Evolutionary conservation across 2,797 vertebrate species (phyloP).

Genomic region (Carapus acus): DNA sequence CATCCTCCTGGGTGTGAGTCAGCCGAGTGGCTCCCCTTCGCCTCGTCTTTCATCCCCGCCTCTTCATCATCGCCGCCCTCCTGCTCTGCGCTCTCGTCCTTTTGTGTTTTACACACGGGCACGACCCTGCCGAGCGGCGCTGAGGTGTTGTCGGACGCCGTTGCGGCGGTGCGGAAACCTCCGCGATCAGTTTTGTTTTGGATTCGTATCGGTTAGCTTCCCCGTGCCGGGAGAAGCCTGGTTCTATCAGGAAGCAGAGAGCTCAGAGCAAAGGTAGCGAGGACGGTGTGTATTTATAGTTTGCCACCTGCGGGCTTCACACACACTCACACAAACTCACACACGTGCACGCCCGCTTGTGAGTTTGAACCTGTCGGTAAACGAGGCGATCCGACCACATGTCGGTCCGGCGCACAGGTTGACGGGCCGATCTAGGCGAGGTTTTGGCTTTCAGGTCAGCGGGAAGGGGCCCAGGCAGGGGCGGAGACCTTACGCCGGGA

Average conservation of each 20-base stretch:
- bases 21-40: slow-evolving; percentile 48
- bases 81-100: slow-evolving; percentile 5
- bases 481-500: slow-evolving; percentile 7
- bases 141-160: slow-evolving; percentile 2
- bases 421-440: slow-evolving; percentile 26
- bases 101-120: slow-evolving; percentile 3
- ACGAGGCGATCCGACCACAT: slow-evolving; percentile 31
- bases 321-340: too few species aligned
- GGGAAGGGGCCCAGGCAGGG: slow-evolving; percentile 21
- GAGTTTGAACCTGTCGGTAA: slow-evolving; percentile 52
- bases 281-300: slow-evolving; percentile 59
- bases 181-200: too few species aligned
- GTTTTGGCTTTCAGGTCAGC: slow-evolving; percentile 19
- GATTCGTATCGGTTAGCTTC: neutral
- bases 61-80: slow-evolving; percentile 49
- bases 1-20: slow-evolving; percentile 51
- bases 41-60: slow-evolving; percentile 36
- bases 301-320: slow-evolving; percentile 57
- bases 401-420: slow-evolving; percentile 36
- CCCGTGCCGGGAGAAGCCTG: too few species aligned
- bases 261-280: slow-evolving; percentile 25
- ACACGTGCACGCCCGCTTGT: too few species aligned
- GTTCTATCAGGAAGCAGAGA: slow-evolving; percentile 26
- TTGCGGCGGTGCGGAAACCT: too few species aligned
- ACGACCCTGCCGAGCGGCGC: slow-evolving; percentile 1